phyloP scores from a whole-genome alignment of 2,797 vertebrate genomes.

The Poeciliopsis turneri region DNA sequence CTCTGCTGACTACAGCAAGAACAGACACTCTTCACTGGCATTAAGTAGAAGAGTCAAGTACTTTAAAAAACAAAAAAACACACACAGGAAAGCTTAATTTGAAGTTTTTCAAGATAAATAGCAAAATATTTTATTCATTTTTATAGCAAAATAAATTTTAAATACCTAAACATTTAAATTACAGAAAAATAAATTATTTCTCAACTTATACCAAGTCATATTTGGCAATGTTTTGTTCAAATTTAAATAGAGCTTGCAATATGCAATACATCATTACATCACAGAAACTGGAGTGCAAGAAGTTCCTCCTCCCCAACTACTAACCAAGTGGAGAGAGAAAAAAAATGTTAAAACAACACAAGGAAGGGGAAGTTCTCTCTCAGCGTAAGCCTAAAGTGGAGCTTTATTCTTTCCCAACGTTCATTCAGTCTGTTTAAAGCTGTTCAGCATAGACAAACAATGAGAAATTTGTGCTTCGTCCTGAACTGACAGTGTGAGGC shows the following conservation, averaged over 20 bases:
- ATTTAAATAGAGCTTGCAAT: neutral
- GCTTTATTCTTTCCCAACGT: neutral
- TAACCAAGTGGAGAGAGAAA: conserved; percentile 17
- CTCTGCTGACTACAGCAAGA: conserved; percentile 44
- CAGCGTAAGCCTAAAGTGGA: neutral
- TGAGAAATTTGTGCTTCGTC: conserved; percentile 2
- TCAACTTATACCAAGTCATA: neutral
- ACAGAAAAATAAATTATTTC: neutral
- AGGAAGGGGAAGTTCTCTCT: conserved; percentile 12
- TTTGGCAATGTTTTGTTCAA: neutral
- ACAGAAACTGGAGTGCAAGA: conserved; percentile 24
- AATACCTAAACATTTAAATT: neutral
- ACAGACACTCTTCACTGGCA: conserved; percentile 5
- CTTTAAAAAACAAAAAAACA: neutral
- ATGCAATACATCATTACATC: conserved; percentile 24
- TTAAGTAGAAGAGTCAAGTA: conserved; percentile 13
- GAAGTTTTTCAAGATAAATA: neutral
- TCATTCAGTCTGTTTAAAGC: neutral
- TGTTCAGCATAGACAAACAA: neutral
- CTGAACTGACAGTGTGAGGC: neutral
- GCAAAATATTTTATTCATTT: neutral
- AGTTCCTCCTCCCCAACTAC: conserved; percentile 19
- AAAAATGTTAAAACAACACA: neutral
- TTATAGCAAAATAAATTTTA: neutral
- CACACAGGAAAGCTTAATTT: neutral